Evolutionary conservation across 2,888 invertebrate genomes (phyloP).

Genomic region (Noctua fimbriata): DNA sequence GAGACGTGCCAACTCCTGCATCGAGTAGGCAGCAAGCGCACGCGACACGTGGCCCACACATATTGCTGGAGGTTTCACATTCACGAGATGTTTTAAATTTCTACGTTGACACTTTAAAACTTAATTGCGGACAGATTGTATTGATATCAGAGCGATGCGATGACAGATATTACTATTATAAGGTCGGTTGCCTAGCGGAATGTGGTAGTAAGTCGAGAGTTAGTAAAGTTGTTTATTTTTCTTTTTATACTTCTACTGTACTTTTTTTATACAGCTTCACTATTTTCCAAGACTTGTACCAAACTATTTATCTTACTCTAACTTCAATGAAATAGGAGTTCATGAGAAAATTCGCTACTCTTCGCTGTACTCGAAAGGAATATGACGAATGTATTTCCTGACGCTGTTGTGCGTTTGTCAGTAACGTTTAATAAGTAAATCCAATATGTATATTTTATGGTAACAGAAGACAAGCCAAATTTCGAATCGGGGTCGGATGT

Average conservation of each 20-base stretch:
- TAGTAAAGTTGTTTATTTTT: neutral
- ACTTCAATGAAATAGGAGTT: conserved; percentile 1
- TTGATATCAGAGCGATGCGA: conserved; percentile 3
- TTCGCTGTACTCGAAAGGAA: neutral
- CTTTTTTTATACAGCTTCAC: neutral
- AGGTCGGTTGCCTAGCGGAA: neutral
- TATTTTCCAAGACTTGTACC: neutral
- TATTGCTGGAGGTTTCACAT: conserved; percentile 74
- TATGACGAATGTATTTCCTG: neutral
- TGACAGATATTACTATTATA: neutral
- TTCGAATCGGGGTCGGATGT: conserved; percentile 36
- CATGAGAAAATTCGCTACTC: neutral
- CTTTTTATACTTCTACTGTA: neutral
- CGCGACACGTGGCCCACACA: conserved; percentile 81
- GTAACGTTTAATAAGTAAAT: neutral
- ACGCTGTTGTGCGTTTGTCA: neutral
- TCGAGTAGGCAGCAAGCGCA: conserved; percentile 77
- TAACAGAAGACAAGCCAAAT: conserved; percentile 15
- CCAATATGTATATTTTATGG: neutral
- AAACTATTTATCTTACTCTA: neutral
- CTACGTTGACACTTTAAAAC: conserved; percentile 27
- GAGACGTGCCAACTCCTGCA: conserved; percentile 86
- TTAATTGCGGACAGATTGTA: conserved; percentile 6
- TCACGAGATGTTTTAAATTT: conserved; percentile 61
- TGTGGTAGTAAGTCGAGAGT: neutral